These are phyloP conservation scores for Diadegma fenestrale DNA, from an alignment of 2,888 invertebrate genomes.

Conservation along the genomic window DNA sequence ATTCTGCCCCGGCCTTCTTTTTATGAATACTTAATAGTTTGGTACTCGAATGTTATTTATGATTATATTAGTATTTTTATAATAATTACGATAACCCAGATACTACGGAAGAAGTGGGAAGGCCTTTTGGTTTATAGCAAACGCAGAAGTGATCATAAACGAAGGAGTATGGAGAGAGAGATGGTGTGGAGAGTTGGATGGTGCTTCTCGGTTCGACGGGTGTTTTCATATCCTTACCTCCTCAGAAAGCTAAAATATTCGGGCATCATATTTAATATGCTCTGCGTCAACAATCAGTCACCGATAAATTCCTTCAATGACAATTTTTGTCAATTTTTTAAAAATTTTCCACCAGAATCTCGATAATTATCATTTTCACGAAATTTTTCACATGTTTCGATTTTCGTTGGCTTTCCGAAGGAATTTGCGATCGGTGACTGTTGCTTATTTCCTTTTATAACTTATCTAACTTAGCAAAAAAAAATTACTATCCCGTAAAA, in stretches of 20 bases:
- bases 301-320: constrained; percentile 53
- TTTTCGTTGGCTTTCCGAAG: constrained; percentile 25
- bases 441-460: constrained; percentile 73
- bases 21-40: constrained; percentile 1
- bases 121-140: constrained; percentile 70
- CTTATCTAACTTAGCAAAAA: constrained; percentile 79
- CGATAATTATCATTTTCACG: constrained; percentile 23
- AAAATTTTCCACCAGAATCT: not conserved
- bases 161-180: constrained; percentile 69
- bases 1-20: not conserved
- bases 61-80: constrained; percentile 58
- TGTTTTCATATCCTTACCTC: constrained; percentile 84
- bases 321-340: not conserved
- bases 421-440: constrained; percentile 67
- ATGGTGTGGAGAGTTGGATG: constrained; percentile 78
- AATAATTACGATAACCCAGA: constrained; percentile 73
- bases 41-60: constrained; percentile 28
- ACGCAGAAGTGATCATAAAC: constrained; percentile 70
- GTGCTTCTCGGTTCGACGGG: constrained; percentile 82
- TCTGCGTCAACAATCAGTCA: constrained; percentile 73
- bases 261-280: constrained; percentile 84
- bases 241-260: constrained; percentile 85
- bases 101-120: constrained; percentile 70
- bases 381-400: not conserved
- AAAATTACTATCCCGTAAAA: constrained; percentile 43